Percentiles rank a stretch among this genome's conserved stretches.
These are phyloP conservation scores for Suillia variegata DNA, from an alignment of 2,888 invertebrate species.

Conservation along the genomic window DNA sequence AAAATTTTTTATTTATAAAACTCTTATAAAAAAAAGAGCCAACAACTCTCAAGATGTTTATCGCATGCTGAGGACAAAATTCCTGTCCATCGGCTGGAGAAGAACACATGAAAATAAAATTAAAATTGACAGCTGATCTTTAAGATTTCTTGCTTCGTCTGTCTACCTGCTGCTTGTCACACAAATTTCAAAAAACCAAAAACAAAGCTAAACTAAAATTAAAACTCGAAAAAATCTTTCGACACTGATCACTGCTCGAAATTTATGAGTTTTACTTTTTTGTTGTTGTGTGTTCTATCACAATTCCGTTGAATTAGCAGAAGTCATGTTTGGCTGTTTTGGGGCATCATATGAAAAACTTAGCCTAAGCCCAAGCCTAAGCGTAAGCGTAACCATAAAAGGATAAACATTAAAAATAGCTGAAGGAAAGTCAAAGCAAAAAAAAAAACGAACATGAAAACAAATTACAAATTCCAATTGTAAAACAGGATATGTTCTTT, in stretches of 20 bases:
- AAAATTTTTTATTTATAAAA: too few relatives aligned
- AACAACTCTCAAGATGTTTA: too few relatives aligned
- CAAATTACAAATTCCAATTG: conserved; percentile 22
- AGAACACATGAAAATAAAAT: conserved; percentile 17
- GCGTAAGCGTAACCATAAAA: background rate
- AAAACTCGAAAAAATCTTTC: conserved; percentile 1
- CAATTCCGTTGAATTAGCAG: too few relatives aligned
- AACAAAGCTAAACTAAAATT: too few relatives aligned
- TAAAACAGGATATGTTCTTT: conserved; percentile 35
- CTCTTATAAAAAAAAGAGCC: too few relatives aligned
- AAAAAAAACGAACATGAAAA: background rate
- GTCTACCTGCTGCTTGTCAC: background rate
- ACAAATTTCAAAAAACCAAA: background rate
- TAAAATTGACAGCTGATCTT: conserved; percentile 45
- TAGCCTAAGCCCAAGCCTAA: too few relatives aligned
- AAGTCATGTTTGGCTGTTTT: too few relatives aligned
- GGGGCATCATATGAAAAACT: background rate
- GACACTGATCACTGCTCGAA: background rate
- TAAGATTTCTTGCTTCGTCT: conserved; percentile 19
- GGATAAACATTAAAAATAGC: background rate
- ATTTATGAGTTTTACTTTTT: too few relatives aligned
- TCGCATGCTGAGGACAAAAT: too few relatives aligned
- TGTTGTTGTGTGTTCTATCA: too few relatives aligned
- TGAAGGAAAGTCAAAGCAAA: background rate
- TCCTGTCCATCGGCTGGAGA: too few relatives aligned